Base-by-base conservation (phyloP, 2,113 vertebrate genomes). In the Prunella fulvescens region DNA sequence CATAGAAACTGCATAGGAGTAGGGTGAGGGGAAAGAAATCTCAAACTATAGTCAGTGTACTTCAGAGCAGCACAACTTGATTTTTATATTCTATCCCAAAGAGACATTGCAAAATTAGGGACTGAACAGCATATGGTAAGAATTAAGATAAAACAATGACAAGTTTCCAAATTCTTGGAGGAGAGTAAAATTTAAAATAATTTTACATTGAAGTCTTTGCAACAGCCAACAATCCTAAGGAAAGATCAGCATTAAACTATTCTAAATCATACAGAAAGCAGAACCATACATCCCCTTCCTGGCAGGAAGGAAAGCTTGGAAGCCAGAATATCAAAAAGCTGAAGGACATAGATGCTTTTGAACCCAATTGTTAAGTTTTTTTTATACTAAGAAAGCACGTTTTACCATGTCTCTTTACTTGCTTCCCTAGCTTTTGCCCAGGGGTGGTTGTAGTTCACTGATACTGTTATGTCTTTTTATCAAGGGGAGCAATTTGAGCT, bases 101-200 rank as follows among this genome's bases (percentile, higher is more conserved):
- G 60, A 89, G 51, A 83, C 6, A 5, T 64, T 81, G 42, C 20
- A 69, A 48, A 90, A 78, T 71, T 53, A 92, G 73, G 35, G 13
- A 60, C 39, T 78, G 64, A 29, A 83, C 28, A 83, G n/a, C 67
- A 83, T 67, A 84, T 67, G 92, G 88, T 71, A 93, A 78, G 44
- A 92, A 88, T 96, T 93, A 93, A 82, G 69, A 95, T 88, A 64
- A 93, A 94, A 47, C 23, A 90, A 31, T 26, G 39, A 71, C 71
- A 94, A 56, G 35, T 40, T 81, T 81, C 47, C n/a, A 81, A 56
- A 71, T 86, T 74, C 82, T 67, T 90, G 64, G 35, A 74, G 54
- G 23, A 87, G 16, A 88, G 7, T 37, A 88, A 86, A 83, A 73
- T 62, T 80, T 73, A 39, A 90, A 94, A 86, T 90, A 6, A 74